Evolutionary conservation across 2,888 invertebrate species (phyloP), one percentile per base, ranked within the genome.

Genomic region (Nymphalis polychloros): DNA sequence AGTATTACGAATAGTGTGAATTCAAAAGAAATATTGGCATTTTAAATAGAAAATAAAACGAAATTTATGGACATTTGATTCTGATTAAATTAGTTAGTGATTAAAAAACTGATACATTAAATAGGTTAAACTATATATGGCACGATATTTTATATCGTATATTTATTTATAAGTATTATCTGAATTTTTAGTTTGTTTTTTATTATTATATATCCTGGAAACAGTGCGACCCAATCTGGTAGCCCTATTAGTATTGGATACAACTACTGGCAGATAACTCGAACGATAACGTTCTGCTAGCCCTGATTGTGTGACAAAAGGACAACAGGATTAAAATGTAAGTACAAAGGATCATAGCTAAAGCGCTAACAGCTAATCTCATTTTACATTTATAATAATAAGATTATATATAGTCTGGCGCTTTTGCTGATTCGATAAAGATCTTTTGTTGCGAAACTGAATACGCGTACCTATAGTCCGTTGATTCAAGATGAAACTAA

Each of bases 251-350:
- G 27, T 41, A 48, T 23, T 48, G n/a, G n/a, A 55, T 23, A 23
- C 23, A 23, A 23, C 1, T 23, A 23, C 2, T 23, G 55, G 41
- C 48, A 76, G 79, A 81, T 79, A 75, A 75, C 64, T 61, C 50
- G 68, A 61, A 64, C 73, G 78, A 78, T 77, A 79, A 76, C 72
- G 71, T 64, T 81, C 81, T 68, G 80, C 81, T 70, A 67, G 53
- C 78, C 77, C 80, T 78, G 75, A 76, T 79, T 79, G 80, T 80
- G 75, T 75, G 68, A 72, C 69, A 70, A 69, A 75, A 73, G 80
- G 81, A 89, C 88, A 90, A 89, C 85, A 73, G 87, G 87, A 90
- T 90, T 87, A 89, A 80, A 74, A 68, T 67, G 68, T 68, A 75
- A 80, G 80, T 77, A 88, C 88, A 89, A 88, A 83, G 76, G 85